Evolutionary conservation across 1,140 invertebrate species (phyloP).

Genomic region (Rhynchophorus ferrugineus): DNA sequence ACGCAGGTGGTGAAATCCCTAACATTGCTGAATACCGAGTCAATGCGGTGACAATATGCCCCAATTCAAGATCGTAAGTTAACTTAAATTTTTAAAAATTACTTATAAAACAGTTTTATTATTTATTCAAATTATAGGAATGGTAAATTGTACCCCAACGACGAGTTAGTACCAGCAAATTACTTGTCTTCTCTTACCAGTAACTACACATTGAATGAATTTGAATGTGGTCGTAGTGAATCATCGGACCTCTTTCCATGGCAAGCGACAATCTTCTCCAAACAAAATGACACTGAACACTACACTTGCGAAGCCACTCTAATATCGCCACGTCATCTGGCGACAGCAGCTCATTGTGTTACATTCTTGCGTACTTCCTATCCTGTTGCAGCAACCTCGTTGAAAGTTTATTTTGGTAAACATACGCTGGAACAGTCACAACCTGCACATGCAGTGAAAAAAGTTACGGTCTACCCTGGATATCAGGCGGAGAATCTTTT

Average conservation of each 20-base stretch:
- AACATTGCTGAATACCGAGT: not conserved
- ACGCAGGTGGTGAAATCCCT: not conserved
- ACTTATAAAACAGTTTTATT: too few relatives aligned
- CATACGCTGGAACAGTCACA: not conserved
- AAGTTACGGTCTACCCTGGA: slow-evolving; percentile 1
- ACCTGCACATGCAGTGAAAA: not conserved
- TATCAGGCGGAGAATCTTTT: slow-evolving; percentile 1
- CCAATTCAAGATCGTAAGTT: not conserved
- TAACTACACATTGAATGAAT: not conserved
- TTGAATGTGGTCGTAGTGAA: not conserved
- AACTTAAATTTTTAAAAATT: too few relatives aligned
- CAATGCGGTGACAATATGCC: not conserved
- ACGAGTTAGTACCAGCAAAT: not conserved
- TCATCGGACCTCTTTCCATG: not conserved
- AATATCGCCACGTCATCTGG: not conserved
- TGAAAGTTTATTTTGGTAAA: not conserved
- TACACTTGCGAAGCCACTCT: slow-evolving; percentile 4
- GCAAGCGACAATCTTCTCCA: slow-evolving; percentile 2
- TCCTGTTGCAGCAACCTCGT: not conserved
- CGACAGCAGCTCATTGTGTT: slow-evolving; percentile 4
- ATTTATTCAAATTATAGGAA: not conserved
- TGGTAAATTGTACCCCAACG: not conserved
- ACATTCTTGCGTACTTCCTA: not conserved
- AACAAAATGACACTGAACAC: not conserved
- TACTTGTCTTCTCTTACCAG: not conserved